phyloP scores from a whole-genome alignment of 2,797 vertebrate genomes.

The Paedocypris micromegethes region DNA sequence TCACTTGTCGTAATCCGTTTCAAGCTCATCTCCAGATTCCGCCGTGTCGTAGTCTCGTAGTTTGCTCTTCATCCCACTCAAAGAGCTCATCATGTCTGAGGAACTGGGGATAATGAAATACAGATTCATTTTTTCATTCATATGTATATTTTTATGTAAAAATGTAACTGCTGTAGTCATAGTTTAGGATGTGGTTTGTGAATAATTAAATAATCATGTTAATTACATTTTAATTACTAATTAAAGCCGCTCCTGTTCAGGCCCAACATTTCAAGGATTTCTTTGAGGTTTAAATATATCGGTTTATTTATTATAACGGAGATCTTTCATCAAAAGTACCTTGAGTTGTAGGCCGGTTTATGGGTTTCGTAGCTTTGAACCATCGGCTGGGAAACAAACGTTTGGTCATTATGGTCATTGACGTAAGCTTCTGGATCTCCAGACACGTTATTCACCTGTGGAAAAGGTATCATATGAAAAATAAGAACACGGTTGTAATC shows the following conservation, averaged over 20 bases:
- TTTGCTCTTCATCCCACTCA: conserved; percentile 51
- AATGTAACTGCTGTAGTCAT: no score
- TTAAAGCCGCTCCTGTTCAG: conserved; percentile 1
- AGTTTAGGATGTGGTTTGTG: background rate
- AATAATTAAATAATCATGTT: conserved; percentile 36
- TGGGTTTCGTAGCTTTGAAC: conserved; percentile 59
- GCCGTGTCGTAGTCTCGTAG: conserved; percentile 70
- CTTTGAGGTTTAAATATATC: background rate
- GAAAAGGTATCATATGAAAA: conserved; percentile 10
- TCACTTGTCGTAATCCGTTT: conserved; percentile 74
- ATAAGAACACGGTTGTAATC: background rate
- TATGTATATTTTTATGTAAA: no score
- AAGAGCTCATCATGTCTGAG: conserved; percentile 41
- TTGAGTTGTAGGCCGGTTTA: conserved; percentile 65
- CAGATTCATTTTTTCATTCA: no score
- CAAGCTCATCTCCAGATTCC: conserved; percentile 82
- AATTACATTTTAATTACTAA: conserved; percentile 12
- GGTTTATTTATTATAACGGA: no score
- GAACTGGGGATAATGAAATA: background rate
- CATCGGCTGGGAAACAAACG: conserved; percentile 62
- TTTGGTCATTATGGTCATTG: conserved; percentile 62
- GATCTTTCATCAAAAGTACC: conserved; percentile 55
- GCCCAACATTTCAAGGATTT: conserved; percentile 23
- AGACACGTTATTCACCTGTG: conserved; percentile 79
- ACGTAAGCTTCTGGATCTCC: conserved; percentile 61